Evolutionary conservation across 1,140 invertebrate genomes (phyloP).

Genomic region (Lepidurus apus): DNA sequence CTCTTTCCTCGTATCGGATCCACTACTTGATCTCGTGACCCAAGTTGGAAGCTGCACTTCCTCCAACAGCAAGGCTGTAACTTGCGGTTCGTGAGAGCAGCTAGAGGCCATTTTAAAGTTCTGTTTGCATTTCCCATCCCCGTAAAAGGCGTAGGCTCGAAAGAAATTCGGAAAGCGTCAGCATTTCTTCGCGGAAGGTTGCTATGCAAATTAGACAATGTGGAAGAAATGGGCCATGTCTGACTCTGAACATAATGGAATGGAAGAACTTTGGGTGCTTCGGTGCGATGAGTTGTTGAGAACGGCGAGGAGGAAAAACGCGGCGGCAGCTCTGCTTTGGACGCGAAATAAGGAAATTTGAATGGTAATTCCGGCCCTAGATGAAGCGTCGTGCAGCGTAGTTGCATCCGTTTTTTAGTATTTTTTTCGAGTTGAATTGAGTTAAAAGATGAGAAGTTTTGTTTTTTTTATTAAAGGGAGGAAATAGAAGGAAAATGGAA

Average conservation of each 20-base stretch:
- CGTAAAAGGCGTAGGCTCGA: background rate
- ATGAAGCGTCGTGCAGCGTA: background rate
- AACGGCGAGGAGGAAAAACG: background rate
- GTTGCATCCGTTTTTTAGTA: too few species aligned
- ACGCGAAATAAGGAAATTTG: background rate
- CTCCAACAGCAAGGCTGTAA: background rate
- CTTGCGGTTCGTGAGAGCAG: background rate
- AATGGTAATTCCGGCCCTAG: background rate
- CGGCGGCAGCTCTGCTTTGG: background rate
- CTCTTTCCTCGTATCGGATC: too few species aligned
- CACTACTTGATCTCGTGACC: too few species aligned
- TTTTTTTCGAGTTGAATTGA: background rate
- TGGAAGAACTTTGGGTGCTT: background rate
- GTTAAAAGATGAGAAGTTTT: background rate
- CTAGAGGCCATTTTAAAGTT: background rate
- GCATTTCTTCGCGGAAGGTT: background rate
- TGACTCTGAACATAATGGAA: slow-evolving; percentile 15
- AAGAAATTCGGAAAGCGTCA: background rate
- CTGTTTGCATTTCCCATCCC: background rate
- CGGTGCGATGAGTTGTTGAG: background rate
- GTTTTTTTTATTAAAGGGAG: background rate
- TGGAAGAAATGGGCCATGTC: slow-evolving; percentile 14
- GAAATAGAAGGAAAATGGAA: background rate
- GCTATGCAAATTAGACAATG: background rate
- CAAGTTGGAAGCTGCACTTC: background rate